A percentile compares a stretch with the other conserved stretches of the same genome.
Evolutionary conservation across 2,113 vertebrate species (phyloP).

Genomic region (Leptodactylus fuscus): DNA sequence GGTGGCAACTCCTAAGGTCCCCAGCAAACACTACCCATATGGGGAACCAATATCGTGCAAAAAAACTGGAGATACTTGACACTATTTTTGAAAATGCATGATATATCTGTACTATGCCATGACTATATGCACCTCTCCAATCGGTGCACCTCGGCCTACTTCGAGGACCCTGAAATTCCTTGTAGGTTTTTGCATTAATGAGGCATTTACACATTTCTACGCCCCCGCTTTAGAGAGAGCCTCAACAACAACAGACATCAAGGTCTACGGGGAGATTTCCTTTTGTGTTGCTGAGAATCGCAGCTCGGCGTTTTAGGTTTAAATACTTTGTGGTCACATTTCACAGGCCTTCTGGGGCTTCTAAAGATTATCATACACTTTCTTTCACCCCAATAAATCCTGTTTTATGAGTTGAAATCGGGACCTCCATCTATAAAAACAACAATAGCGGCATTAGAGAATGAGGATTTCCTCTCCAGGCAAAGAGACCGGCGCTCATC

Average conservation of each 20-base stretch:
- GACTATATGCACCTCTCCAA: neutral
- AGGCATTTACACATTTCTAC: constrained; percentile 12
- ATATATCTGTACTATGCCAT: no score
- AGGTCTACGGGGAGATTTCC: constrained; percentile 3
- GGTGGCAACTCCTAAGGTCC: neutral
- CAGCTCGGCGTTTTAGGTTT: constrained; percentile 31
- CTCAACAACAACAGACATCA: constrained; percentile 7
- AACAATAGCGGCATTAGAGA: constrained; percentile 2
- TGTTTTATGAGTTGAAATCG: constrained; percentile 48
- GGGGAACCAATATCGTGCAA: no score
- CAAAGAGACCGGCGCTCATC: neutral
- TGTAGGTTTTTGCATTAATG: neutral
- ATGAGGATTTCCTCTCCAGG: constrained; percentile 5
- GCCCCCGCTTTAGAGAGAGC: neutral
- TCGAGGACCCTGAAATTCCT: neutral
- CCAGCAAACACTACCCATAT: neutral
- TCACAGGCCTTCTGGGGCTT: constrained; percentile 40
- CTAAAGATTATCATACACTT: constrained; percentile 57
- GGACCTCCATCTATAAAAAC: constrained; percentile 45
- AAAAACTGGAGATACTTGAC: neutral
- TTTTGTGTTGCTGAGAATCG: constrained; percentile 30
- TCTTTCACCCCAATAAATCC: constrained; percentile 53
- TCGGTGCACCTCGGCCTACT: neutral
- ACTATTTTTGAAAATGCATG: no score
- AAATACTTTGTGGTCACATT: constrained; percentile 50